Evolutionary conservation across 2,888 invertebrate genomes (phyloP).

Genomic region (Hanleya hanleyi): DNA sequence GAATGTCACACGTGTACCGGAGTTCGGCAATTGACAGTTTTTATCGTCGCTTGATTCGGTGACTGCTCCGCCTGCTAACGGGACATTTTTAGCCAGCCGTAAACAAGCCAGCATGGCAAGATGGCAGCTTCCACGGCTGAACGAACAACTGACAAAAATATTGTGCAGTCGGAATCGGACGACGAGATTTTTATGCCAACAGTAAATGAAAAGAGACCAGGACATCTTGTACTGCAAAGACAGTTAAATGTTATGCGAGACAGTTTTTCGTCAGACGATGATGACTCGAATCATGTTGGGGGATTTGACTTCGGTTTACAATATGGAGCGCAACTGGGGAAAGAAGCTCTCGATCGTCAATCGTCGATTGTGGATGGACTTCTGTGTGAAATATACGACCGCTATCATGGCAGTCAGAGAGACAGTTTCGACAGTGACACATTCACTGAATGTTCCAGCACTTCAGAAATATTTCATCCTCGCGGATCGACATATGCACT

Average conservation of each 20-base stretch:
- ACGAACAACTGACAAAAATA: background rate
- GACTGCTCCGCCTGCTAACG: conserved; percentile 4
- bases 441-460: conserved; percentile 70
- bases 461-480: conserved; percentile 59
- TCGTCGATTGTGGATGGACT: conserved; percentile 69
- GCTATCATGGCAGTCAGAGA: conserved; percentile 59
- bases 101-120: conserved; percentile 8
- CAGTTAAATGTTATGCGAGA: conserved; percentile 2
- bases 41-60: too few relatives aligned
- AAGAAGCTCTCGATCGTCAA: background rate
- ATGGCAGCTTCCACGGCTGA: background rate
- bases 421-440: conserved; percentile 72
- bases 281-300: background rate
- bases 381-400: conserved; percentile 70
- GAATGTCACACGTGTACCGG: background rate
- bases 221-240: background rate
- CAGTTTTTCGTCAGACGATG: background rate
- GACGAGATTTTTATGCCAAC: background rate
- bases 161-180: background rate
- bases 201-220: background rate
- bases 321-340: background rate
- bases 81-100: background rate
- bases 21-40: background rate
- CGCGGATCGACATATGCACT: background rate
- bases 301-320: background rate